Conservation (phyloP, 2,888 invertebrate genomes). For the Germaria angustata region DNA sequence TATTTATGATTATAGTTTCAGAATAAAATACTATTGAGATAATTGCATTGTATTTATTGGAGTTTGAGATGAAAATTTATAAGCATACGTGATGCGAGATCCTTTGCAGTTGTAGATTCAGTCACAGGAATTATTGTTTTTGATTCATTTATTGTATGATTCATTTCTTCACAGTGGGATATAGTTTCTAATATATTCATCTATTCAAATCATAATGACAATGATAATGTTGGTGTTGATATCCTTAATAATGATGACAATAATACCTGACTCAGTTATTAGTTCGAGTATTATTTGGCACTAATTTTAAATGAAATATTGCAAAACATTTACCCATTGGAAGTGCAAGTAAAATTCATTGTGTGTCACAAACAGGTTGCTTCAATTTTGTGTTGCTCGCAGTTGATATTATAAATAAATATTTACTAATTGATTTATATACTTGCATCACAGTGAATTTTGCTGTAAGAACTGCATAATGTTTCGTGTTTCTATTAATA, state of each 20-base stretch:
- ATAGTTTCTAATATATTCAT: slow-evolving; percentile 6
- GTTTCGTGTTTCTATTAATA: neutral
- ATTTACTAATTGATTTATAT: slow-evolving; percentile 34
- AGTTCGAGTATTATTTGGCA: slow-evolving; percentile 33
- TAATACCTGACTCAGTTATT: slow-evolving; percentile 10
- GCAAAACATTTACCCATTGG: neutral
- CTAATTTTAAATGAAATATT: slow-evolving; percentile 49
- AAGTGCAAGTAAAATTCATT: neutral
- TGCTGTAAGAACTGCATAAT: neutral
- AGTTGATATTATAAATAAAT: neutral
- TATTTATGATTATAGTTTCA: slow-evolving; percentile 61
- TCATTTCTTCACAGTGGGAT: slow-evolving; percentile 1
- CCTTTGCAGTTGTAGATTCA: neutral
- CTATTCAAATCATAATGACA: neutral
- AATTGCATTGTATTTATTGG: neutral
- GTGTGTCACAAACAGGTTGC: neutral
- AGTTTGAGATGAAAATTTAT: neutral
- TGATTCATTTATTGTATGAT: slow-evolving; percentile 1
- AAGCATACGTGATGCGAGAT: slow-evolving; percentile 3
- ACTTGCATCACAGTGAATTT: neutral
- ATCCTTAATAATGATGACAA: slow-evolving; percentile 18
- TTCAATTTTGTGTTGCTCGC: neutral
- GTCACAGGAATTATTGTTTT: neutral
- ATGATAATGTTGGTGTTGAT: neutral
- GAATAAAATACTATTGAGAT: slow-evolving; percentile 49